Percentiles rank a stretch among this genome's conserved stretches.
Evolutionary conservation across 2,113 vertebrate genomes (phyloP).

Genomic region (Chascanopsetta lugubris): DNA sequence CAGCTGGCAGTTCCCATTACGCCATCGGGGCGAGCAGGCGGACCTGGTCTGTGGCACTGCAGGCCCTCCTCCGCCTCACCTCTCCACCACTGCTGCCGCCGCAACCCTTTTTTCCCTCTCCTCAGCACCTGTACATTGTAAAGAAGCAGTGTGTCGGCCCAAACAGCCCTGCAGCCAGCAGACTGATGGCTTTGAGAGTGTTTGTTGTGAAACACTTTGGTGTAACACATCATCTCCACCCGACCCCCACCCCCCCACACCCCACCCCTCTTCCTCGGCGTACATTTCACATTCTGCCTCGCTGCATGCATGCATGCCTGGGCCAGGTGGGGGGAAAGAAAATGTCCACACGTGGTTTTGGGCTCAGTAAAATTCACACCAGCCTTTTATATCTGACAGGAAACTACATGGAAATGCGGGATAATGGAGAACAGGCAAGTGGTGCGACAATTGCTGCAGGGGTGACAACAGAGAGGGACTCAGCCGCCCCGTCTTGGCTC

Average conservation of each 20-base stretch:
- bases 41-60: conserved; percentile 58
- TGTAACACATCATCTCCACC: conserved; percentile 71
- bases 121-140: conserved; percentile 81
- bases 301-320: conserved; percentile 36
- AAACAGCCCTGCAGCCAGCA: conserved; percentile 59
- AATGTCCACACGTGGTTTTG: conserved; percentile 71
- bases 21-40: conserved; percentile 65
- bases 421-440: conserved; percentile 68
- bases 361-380: conserved; percentile 79
- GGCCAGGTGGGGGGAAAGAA: conserved; percentile 62
- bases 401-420: conserved; percentile 69
- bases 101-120: conserved; percentile 31
- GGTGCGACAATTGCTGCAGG: conserved; percentile 45
- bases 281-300: conserved; percentile 57
- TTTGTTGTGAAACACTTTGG: conserved; percentile 77
- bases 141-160: conserved; percentile 60
- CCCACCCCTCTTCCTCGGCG: conserved; percentile 18
- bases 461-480: conserved; percentile 41
- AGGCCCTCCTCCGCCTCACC: conserved; percentile 60
- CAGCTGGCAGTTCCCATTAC: conserved; percentile 85
- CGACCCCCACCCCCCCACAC: too few species aligned
- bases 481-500: neutral
- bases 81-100: conserved; percentile 31
- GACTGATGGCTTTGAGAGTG: conserved; percentile 59
- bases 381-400: conserved; percentile 75